Evolutionary conservation across 2,797 vertebrate genomes (phyloP), one percentile per base, ranked within the genome.

Genomic region (Cephalopachus bancanus): DNA sequence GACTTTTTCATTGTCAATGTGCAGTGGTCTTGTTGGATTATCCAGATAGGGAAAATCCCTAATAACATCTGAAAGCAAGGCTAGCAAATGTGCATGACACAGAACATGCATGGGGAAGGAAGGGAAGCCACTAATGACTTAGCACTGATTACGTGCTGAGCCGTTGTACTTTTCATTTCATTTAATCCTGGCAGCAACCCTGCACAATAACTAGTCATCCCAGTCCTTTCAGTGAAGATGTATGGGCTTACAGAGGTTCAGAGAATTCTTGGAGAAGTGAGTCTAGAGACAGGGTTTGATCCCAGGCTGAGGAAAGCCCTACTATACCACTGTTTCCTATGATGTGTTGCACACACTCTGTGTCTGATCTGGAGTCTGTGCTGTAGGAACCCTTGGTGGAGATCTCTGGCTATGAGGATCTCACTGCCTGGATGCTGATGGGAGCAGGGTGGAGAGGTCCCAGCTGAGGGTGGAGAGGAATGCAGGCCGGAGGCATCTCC

Each of bases 171-270:
- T 1, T 5, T 10, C 0, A 3, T 53, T 7, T 62, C 30, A 26
- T 12, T 30, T 26, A 51, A 64, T 26, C 72, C 33, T 62, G 1
- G 1, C 3, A 4, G n/a, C 15, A 1, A 2, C 30, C 67, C 5
- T 3, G 1, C 2, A 1, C 10, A 4, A 0, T 5, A 4, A 9
- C 1, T 1, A 4, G 4, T 10, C 57, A 16, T 12, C 1, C 14
- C 7, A 5, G 6, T 24, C 37, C 22, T 37, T 20, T 37, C 30
- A 8, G 51, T 6, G 60, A 20, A 7, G 44, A 22, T 4, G 24
- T 15, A 1, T 0, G 5, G 28, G 14, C 37, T 1, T 11, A 3
- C 3, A 16, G 20, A 37, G 28, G 53, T 24, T 12, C 5, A 1
- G 8, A 3, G 53, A 12, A 5, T 49, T 59, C 69, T 65, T 16